phyloP scores from a whole-genome alignment of 2,888 invertebrate genomes.

The Tiphia femorata region DNA sequence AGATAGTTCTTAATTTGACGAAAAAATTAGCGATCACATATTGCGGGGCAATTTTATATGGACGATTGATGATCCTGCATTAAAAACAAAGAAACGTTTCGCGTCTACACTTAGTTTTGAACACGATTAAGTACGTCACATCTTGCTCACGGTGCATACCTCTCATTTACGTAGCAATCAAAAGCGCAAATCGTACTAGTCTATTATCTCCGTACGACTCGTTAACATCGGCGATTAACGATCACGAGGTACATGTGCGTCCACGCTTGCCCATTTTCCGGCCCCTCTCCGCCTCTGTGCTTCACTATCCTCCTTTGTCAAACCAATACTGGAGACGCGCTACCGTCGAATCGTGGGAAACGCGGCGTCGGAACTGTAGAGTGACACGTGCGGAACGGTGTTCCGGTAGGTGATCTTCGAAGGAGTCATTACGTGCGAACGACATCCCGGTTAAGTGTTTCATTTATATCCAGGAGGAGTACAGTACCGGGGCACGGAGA shows the following conservation, averaged over 20 bases:
- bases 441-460: slow-evolving; percentile 55
- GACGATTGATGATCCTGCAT: no score
- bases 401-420: slow-evolving; percentile 52
- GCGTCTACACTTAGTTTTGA: no score
- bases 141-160: no score
- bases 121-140: no score
- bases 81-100: no score
- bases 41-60: no score
- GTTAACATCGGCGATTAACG: background rate
- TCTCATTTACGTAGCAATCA: no score
- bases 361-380: slow-evolving; percentile 21
- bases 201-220: background rate
- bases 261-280: background rate
- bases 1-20: no score
- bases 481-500: slow-evolving; percentile 44
- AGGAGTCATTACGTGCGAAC: slow-evolving; percentile 58
- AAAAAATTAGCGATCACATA: no score
- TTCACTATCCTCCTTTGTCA: background rate
- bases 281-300: background rate
- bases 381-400: slow-evolving; percentile 32
- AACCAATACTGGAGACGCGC: no score
- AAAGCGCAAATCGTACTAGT: no score
- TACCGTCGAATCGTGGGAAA: slow-evolving; percentile 34
- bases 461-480: slow-evolving; percentile 49
- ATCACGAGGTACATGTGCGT: background rate